Percentiles rank a stretch among this genome's conserved stretches.
These are phyloP conservation scores for Sarcophaga bullata DNA, from an alignment of 1,140 invertebrate species.

Conservation along the genomic window DNA sequence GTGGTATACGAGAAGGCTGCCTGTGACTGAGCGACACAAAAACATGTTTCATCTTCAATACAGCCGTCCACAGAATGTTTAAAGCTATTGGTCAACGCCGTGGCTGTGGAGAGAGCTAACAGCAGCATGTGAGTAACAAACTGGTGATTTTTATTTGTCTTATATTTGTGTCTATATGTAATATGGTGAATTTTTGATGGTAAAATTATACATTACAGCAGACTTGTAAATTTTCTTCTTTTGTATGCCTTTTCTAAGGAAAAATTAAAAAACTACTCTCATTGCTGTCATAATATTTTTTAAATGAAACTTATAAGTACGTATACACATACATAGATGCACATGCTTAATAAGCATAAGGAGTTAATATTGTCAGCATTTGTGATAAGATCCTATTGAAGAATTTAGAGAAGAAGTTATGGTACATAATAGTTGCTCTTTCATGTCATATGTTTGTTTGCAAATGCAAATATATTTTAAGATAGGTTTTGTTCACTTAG, in stretches of 20 bases:
- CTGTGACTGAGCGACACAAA: slow-evolving; percentile 46
- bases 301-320: too few relatives aligned
- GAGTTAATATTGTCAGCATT: too few relatives aligned
- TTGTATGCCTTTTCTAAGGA: not conserved
- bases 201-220: not conserved
- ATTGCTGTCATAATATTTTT: not conserved
- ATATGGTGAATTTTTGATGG: not conserved
- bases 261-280: not conserved
- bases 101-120: not conserved
- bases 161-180: too few relatives aligned
- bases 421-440: too few relatives aligned
- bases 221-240: not conserved
- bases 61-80: not conserved
- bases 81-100: not conserved
- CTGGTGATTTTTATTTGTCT: not conserved
- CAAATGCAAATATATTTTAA: too few relatives aligned
- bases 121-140: not conserved
- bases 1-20: slow-evolving; percentile 43
- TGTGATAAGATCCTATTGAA: too few relatives aligned
- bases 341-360: too few relatives aligned
- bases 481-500: too few relatives aligned
- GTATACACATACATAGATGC: too few relatives aligned
- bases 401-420: too few relatives aligned
- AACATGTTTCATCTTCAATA: not conserved
- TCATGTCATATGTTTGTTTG: too few relatives aligned